A percentile compares a stretch with the other conserved stretches of the same genome.
Evolutionary conservation across 2,113 vertebrate genomes (phyloP).

Genomic region (Elanus axillaris): DNA sequence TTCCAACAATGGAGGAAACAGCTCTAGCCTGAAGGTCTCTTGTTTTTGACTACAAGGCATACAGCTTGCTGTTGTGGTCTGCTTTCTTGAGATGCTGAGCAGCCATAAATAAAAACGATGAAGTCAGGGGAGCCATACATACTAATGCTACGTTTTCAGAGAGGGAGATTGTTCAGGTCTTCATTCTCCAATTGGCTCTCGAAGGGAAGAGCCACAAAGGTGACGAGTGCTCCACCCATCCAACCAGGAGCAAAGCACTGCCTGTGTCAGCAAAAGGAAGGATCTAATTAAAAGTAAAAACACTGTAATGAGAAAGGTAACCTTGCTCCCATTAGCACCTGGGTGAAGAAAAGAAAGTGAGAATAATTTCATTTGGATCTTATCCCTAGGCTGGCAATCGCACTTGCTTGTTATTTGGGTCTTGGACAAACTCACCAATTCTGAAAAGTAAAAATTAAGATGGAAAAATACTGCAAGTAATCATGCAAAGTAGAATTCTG

Average conservation of each 20-base stretch:
- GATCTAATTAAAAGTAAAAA: neutral
- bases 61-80: neutral
- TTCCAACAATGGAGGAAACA: neutral
- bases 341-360: neutral
- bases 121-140: rapidly evolving
- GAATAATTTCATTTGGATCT: neutral
- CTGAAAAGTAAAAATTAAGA: neutral
- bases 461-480: constrained; percentile 37
- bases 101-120: neutral
- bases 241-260: neutral
- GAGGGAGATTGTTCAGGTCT: neutral
- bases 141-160: neutral
- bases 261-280: neutral
- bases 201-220: neutral
- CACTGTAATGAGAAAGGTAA: neutral
- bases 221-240: neutral
- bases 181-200: neutral
- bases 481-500: constrained; percentile 21
- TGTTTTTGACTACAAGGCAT: neutral
- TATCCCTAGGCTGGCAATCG: neutral
- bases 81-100: neutral
- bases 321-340: neutral
- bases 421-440: neutral
- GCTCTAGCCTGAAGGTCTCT: neutral
- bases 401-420: neutral